Percentiles rank a stretch among this genome's conserved stretches.
phyloP scores from a whole-genome alignment of 2,888 invertebrate genomes.

The Drosophila mercatorum region DNA sequence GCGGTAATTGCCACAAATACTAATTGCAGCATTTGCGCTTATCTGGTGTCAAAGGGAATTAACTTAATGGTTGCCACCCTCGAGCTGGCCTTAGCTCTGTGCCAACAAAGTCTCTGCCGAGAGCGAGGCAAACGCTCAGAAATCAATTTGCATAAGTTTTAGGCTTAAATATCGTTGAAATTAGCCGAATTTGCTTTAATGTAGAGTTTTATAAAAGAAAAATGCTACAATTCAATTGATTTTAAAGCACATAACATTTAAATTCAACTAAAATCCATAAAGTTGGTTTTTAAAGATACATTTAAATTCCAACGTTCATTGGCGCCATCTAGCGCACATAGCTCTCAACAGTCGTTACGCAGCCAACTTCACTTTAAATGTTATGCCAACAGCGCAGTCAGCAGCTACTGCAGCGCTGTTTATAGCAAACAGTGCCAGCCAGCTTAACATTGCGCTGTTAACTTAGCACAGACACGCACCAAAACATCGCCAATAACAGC shows the following conservation, averaged over 20 bases:
- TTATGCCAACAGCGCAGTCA: neutral
- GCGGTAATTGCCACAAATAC: constrained; percentile 24
- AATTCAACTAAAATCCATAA: neutral
- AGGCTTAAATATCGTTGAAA: neutral
- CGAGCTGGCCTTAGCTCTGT: neutral
- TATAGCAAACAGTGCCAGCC: neutral
- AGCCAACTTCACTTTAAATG: neutral
- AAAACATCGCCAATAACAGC: neutral
- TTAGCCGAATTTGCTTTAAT: too few relatives aligned
- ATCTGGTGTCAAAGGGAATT: constrained; percentile 25
- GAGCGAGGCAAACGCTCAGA: neutral
- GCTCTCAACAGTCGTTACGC: neutral
- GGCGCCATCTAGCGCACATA: neutral
- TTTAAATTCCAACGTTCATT: neutral
- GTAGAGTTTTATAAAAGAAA: too few relatives aligned
- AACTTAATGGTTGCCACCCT: constrained; percentile 20
- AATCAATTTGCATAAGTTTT: neutral
- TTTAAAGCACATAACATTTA: neutral
- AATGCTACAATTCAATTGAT: neutral
- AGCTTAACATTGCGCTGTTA: constrained; percentile 14
- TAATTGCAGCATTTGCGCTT: constrained; percentile 34
- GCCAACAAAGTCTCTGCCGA: neutral
- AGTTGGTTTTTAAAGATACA: neutral
- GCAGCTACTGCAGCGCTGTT: too few relatives aligned
- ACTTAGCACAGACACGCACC: constrained; percentile 1